Evolutionary conservation across 2,113 vertebrate genomes (phyloP).

Genomic region (Equus quagga): DNA sequence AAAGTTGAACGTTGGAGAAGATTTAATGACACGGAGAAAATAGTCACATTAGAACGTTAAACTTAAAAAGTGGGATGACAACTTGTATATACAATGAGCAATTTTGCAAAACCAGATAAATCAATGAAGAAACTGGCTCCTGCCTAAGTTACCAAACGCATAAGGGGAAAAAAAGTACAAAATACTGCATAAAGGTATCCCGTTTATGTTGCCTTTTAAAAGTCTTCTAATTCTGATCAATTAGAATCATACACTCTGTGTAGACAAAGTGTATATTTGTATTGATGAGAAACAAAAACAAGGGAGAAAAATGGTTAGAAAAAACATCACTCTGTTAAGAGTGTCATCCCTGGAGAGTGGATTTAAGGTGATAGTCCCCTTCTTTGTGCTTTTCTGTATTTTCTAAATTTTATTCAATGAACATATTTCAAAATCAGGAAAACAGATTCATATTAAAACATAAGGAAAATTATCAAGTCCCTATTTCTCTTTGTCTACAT

Average conservation of each 20-base stretch:
- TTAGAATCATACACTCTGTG: not conserved
- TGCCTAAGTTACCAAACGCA: not conserved
- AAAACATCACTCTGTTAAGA: not conserved
- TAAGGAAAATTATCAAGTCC: not conserved
- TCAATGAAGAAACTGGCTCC: not conserved
- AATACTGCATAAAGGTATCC: not conserved
- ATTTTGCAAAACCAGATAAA: constrained; percentile 24
- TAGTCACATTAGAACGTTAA: constrained; percentile 52
- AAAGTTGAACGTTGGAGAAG: not conserved
- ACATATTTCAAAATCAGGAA: constrained; percentile 28
- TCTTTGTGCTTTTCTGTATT: not conserved
- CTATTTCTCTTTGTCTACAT: not conserved
- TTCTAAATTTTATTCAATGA: constrained; percentile 30
- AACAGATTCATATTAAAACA: constrained; percentile 3
- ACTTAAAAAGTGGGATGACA: constrained; percentile 1
- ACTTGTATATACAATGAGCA: not conserved
- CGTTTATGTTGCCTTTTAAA: not conserved
- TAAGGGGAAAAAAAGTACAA: not conserved
- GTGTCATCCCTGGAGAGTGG: not conserved
- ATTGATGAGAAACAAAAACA: not conserved
- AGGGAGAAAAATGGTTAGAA: not conserved
- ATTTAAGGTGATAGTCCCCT: not conserved
- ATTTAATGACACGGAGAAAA: not conserved
- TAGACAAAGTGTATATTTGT: not conserved
- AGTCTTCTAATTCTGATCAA: not conserved